A percentile compares a stretch with the other conserved stretches of the same genome.
These are phyloP conservation scores for Neogobius melanostomus DNA, from an alignment of 2,113 vertebrate genomes.

Conservation along the genomic window DNA sequence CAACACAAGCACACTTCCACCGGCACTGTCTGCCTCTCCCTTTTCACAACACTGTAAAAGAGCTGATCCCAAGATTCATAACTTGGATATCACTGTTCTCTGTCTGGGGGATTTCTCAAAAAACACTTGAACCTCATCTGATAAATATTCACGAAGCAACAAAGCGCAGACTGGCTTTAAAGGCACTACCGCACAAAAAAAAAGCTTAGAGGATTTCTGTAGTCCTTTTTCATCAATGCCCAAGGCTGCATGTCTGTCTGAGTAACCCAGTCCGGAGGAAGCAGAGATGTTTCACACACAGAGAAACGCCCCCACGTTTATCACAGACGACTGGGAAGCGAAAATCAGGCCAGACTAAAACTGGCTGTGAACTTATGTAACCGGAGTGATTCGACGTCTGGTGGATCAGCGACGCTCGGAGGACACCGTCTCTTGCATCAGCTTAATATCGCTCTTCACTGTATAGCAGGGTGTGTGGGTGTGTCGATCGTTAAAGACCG, in stretches of 20 bases:
- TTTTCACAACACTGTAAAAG: conserved; percentile 42
- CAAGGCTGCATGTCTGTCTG: conserved; percentile 54
- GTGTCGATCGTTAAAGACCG: no score
- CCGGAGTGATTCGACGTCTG: not conserved
- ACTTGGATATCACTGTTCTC: conserved; percentile 56
- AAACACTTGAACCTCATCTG: conserved; percentile 39
- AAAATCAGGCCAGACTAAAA: conserved; percentile 29
- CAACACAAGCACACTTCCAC: conserved; percentile 31
- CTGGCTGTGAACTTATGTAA: conserved; percentile 18
- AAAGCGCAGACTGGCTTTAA: conserved; percentile 34
- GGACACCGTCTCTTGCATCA: not conserved
- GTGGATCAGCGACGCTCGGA: not conserved
- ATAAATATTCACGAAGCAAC: conserved; percentile 61
- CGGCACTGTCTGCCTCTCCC: conserved; percentile 22
- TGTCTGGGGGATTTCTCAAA: conserved; percentile 44
- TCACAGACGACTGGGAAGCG: conserved; percentile 6
- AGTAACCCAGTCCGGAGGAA: conserved; percentile 43
- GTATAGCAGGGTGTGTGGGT: not conserved
- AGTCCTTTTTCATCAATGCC: conserved; percentile 33
- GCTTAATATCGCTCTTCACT: not conserved
- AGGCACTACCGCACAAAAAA: conserved; percentile 40
- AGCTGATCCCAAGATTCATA: conserved; percentile 43
- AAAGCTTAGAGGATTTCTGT: conserved; percentile 17
- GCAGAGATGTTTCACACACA: conserved; percentile 33
- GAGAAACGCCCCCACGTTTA: conserved; percentile 24